These are phyloP conservation scores for Anabas testudineus DNA, from an alignment of 2,797 vertebrate genomes.

Conservation along the genomic window DNA sequence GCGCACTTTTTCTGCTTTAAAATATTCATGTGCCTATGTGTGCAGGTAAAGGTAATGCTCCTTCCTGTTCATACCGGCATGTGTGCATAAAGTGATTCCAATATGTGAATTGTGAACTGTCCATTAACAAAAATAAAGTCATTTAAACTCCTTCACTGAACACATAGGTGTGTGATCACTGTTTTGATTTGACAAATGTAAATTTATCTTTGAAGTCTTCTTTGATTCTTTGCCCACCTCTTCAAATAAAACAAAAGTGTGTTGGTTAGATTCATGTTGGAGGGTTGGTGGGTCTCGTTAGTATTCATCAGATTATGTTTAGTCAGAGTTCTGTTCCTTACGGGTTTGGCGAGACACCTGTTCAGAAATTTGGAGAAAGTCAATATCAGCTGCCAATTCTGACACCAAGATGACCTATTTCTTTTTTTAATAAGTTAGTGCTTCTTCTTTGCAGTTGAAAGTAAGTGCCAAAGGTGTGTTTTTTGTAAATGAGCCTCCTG, in stretches of 20 bases:
- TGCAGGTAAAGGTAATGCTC: too few species aligned
- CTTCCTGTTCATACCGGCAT: too few species aligned
- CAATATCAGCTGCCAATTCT: slow-evolving; percentile 36
- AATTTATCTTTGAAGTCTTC: neutral
- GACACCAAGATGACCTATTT: slow-evolving; percentile 23
- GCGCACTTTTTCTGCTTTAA: too few species aligned
- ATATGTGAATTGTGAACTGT: too few species aligned
- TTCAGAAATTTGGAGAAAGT: slow-evolving; percentile 40
- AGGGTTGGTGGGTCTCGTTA: slow-evolving; percentile 11
- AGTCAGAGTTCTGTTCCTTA: slow-evolving; percentile 17
- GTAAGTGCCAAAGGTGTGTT: slow-evolving; percentile 21
- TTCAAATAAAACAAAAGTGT: slow-evolving; percentile 1
- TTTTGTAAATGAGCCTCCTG: slow-evolving; percentile 49
- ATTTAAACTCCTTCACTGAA: neutral
- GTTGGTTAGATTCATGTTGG: slow-evolving; percentile 8
- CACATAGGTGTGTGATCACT: neutral
- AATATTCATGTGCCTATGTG: too few species aligned
- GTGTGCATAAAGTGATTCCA: too few species aligned
- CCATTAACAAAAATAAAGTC: neutral
- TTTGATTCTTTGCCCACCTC: neutral
- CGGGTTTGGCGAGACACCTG: slow-evolving; percentile 34
- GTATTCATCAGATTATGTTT: slow-evolving; percentile 34
- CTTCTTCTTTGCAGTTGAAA: slow-evolving; percentile 26
- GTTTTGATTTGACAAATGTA: neutral
- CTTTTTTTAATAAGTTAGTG: slow-evolving; percentile 31